These are phyloP conservation scores for Aphrocallistes beatrix DNA, from an alignment of 37 sponge, comb jelly and placozoan genomes.

Conservation along the genomic window DNA sequence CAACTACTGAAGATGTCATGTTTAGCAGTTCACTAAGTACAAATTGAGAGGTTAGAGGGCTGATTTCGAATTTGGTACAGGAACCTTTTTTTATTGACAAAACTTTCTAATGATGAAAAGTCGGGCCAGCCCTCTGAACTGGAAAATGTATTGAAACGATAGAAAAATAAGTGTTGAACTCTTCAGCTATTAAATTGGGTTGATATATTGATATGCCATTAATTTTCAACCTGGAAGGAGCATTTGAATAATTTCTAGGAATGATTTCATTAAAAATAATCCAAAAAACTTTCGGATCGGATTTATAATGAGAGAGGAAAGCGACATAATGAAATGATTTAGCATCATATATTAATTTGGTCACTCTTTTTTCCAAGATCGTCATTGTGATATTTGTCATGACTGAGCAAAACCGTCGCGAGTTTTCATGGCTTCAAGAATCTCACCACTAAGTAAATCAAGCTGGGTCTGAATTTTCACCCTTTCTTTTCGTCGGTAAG, in stretches of 20 bases:
- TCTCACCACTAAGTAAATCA: background rate
- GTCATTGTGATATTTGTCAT: background rate
- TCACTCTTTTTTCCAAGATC: background rate
- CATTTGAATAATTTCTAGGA: background rate
- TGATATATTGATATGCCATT: background rate
- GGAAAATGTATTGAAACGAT: background rate
- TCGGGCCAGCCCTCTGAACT: background rate
- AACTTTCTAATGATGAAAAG: background rate
- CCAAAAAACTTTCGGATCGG: background rate
- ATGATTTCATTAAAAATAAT: background rate
- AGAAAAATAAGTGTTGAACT: background rate
- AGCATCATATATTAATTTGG: background rate
- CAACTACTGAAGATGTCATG: background rate
- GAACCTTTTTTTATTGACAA: background rate
- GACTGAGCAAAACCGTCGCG: background rate
- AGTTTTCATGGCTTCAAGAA: background rate
- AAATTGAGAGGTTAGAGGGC: background rate
- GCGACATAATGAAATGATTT: background rate
- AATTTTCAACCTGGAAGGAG: background rate
- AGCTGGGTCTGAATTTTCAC: background rate
- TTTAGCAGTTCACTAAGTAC: background rate
- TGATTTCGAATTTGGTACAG: background rate
- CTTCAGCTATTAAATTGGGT: background rate
- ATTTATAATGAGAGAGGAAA: background rate
- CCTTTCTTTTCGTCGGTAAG: background rate